Evolutionary conservation across 2,113 vertebrate species (phyloP), one percentile per base, ranked within the genome.

Genomic region (Psammodynastes pulverulentus): DNA sequence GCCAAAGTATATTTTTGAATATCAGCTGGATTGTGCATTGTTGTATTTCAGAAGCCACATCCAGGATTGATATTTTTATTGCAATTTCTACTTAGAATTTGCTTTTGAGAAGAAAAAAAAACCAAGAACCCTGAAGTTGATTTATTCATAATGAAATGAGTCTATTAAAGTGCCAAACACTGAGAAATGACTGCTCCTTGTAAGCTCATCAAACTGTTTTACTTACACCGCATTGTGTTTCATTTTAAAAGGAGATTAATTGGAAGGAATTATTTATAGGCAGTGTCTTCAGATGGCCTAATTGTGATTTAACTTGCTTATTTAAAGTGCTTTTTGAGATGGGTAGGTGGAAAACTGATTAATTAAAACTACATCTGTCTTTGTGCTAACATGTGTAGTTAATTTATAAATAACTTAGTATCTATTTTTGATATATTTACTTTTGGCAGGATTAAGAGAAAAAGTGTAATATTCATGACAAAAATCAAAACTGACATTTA

Each of bases 301-400:
- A 96, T 94, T 96, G 88, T 90, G 95, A 96, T 96, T 95, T 96
- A 94, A 92, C 93, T 94, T 92, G 34, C 67, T 93, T 95, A 9
- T 94, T 94, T 85, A 84, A 86, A 45, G 19, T 94, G n/a, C n/a
- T 91, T 84, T 96, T 9, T 45, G 43, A 93, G 34, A 34, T 92
- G 84, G 67, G 87, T 85, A 95, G 93, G 91, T 95, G 92, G 85
- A 90, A 95, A 96, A n/a, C 52, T 94, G 84, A 94, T 94, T 94
- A 96, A 95, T 94, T 94, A 88, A 53, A 95, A 95, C 84, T 84
- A 87, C 84, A 97, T 90, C 91, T 96, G 88, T 93, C 58, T 92
- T 19, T 49, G 2, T 89, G 1, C 88, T 88, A 95, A 54, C 9
- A 46, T 46, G 4, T 19, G 87, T 26, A 91, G 93, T 95, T 85